A percentile compares a stretch with the other conserved stretches of the same genome.
phyloP scores from a whole-genome alignment of 2,797 vertebrate genomes.

The Limosa lapponica region DNA sequence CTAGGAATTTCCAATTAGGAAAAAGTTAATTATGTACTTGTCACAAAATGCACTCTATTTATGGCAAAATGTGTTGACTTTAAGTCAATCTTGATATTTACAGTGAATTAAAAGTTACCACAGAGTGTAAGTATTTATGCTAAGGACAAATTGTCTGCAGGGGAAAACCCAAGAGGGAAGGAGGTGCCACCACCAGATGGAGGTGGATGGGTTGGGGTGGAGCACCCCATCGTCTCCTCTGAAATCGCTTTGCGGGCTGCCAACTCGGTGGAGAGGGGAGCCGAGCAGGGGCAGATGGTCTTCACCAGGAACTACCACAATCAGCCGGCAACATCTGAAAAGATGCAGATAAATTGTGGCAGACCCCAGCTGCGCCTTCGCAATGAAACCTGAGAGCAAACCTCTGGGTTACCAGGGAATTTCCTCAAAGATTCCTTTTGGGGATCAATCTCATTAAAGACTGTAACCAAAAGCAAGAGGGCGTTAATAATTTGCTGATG shows the following conservation, averaged over 20 bases:
- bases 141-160: neutral
- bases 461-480: neutral
- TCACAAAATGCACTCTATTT: conserved; percentile 61
- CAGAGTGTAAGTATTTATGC: neutral
- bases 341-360: neutral
- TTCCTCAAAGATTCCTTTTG: neutral
- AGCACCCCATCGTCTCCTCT: neutral
- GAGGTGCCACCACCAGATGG: neutral
- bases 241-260: neutral
- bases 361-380: neutral
- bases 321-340: neutral
- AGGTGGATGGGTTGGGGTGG: neutral
- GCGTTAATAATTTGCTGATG: neutral
- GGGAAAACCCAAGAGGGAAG: neutral
- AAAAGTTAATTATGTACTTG: conserved; percentile 68
- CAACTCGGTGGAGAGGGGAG: neutral
- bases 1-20: conserved; percentile 45
- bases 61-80: conserved; percentile 50
- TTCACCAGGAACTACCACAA: neutral
- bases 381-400: neutral
- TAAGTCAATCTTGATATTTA: conserved; percentile 54
- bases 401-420: neutral
- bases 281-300: neutral
- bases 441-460: neutral
- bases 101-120: conserved; percentile 31